Conservation (phyloP, 2,888 invertebrate species). For the Platycheirus albimanus region DNA sequence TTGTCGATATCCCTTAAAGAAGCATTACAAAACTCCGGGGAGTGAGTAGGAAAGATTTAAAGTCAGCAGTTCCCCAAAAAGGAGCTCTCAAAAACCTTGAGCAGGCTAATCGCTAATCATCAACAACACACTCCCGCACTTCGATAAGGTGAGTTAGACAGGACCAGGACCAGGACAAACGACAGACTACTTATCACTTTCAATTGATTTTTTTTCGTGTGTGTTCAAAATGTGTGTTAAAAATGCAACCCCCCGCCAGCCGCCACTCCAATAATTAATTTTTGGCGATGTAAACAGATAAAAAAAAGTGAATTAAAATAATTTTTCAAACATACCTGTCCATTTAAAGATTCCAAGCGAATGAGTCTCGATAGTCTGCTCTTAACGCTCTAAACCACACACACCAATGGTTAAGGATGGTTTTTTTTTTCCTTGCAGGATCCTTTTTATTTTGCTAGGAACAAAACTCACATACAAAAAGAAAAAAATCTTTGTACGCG, state of each 20-base stretch:
- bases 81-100: neutral
- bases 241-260: slow-evolving; percentile 4
- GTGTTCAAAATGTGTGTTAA: neutral
- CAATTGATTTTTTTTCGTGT: slow-evolving; percentile 1
- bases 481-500: slow-evolving; percentile 64
- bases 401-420: slow-evolving; percentile 27
- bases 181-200: slow-evolving; percentile 26
- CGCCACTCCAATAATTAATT: slow-evolving; percentile 39
- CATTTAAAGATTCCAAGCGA: slow-evolving; percentile 72
- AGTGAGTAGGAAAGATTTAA: neutral
- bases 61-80: neutral
- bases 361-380: slow-evolving; percentile 61
- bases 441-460: slow-evolving; percentile 58
- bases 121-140: neutral
- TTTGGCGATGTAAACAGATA: slow-evolving; percentile 62
- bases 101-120: too few species aligned
- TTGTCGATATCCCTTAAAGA: slow-evolving; percentile 35
- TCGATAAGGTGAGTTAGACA: neutral
- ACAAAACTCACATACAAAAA: slow-evolving; percentile 65
- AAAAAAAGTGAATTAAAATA: slow-evolving; percentile 21
- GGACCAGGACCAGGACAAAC: too few species aligned
- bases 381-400: slow-evolving; percentile 66
- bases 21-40: slow-evolving; percentile 10
- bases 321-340: slow-evolving; percentile 67
- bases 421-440: slow-evolving; percentile 57